A percentile compares a stretch with the other conserved stretches of the same genome.
phyloP scores from a whole-genome alignment of 2,113 vertebrate species.

The Chauna torquata region DNA sequence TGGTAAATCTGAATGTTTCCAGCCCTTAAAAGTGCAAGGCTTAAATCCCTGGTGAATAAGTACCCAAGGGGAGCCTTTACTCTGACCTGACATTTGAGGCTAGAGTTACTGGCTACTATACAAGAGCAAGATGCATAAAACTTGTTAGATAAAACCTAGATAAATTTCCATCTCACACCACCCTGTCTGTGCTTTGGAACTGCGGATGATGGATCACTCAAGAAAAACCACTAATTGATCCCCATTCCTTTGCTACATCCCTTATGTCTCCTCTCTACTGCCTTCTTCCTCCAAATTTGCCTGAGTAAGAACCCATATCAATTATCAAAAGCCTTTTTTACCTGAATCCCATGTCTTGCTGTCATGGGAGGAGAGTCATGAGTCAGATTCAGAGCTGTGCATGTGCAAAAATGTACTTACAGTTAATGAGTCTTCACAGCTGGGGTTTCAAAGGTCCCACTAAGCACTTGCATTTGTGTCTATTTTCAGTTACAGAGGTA shows the following conservation, averaged over 20 bases:
- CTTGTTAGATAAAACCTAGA: not conserved
- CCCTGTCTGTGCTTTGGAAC: not conserved
- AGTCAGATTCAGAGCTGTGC: conserved; percentile 50
- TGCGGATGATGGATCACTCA: not conserved
- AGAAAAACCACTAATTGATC: not conserved
- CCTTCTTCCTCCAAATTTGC: not conserved
- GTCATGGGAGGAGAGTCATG: conserved; percentile 23
- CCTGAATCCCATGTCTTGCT: not conserved
- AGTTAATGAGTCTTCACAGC: conserved; percentile 56
- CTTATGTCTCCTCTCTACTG: not conserved
- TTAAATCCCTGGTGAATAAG: not conserved
- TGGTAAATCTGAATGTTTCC: conserved; percentile 63
- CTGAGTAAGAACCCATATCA: not conserved
- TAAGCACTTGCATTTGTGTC: not conserved
- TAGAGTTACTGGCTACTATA: not conserved
- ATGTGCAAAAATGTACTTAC: conserved; percentile 49
- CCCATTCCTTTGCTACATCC: not conserved
- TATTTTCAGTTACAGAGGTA: conserved; percentile 46
- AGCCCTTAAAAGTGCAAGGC: not conserved
- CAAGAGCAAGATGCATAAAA: not conserved
- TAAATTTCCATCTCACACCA: not conserved
- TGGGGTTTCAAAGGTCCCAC: conserved; percentile 56
- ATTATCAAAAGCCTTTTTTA: conserved; percentile 42
- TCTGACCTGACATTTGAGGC: not conserved
- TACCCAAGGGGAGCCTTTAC: not conserved